Evolutionary conservation across 2,888 invertebrate species (phyloP).

Genomic region (Spodoptera exigua): DNA sequence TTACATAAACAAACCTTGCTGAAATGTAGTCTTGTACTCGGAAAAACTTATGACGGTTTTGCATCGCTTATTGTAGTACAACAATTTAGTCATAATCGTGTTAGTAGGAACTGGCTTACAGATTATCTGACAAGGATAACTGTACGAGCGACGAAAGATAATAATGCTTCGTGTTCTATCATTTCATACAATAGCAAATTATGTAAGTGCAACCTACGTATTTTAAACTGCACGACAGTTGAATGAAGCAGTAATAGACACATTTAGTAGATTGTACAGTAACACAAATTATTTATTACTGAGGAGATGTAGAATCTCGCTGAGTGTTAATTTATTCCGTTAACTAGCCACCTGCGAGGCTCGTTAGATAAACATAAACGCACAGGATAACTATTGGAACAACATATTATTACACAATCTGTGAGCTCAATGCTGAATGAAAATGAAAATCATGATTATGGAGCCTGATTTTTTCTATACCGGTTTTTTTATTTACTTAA

Average conservation of each 20-base stretch:
- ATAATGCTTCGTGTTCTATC: constrained; percentile 18
- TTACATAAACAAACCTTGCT: constrained; percentile 44
- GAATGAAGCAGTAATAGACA: constrained; percentile 45
- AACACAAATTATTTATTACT: constrained; percentile 44
- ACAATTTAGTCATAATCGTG: constrained; percentile 29
- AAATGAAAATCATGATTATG: constrained; percentile 8
- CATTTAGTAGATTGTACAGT: constrained; percentile 37
- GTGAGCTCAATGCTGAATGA: constrained; percentile 22
- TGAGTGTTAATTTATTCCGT: constrained; percentile 51
- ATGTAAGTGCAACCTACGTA: constrained; percentile 21
- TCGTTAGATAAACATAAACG: constrained; percentile 31
- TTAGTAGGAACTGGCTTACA: constrained; percentile 19
- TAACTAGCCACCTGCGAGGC: constrained; percentile 31
- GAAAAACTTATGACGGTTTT: constrained; percentile 37
- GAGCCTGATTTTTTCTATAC: neutral
- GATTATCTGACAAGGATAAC: constrained; percentile 34
- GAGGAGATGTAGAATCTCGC: constrained; percentile 29
- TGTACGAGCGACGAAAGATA: constrained; percentile 24
- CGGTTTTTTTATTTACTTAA: neutral
- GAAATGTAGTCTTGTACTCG: constrained; percentile 26
- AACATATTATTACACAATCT: constrained; percentile 26
- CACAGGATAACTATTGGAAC: constrained; percentile 27
- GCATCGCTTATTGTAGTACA: constrained; percentile 29
- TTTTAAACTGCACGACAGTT: constrained; percentile 14
- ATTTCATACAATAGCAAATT: constrained; percentile 27